These are phyloP conservation scores for Daboia siamensis DNA, from an alignment of 2,113 vertebrate species.

Conservation along the genomic window DNA sequence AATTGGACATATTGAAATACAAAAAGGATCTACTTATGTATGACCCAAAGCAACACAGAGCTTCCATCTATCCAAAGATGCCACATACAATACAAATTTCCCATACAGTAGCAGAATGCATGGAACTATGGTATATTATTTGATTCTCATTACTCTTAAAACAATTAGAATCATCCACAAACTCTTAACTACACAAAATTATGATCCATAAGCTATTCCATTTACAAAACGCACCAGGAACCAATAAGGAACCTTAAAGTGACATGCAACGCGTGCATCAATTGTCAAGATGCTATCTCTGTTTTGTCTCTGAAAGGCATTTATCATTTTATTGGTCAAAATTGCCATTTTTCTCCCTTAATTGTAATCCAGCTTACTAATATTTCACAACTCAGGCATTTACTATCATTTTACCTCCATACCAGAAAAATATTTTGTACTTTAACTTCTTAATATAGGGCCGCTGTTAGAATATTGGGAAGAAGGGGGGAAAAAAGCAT, in stretches of 20 bases:
- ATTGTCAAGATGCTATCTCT: not conserved
- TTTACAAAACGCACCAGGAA: not conserved
- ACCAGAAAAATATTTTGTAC: not conserved
- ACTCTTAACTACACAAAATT: not conserved
- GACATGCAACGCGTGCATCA: not conserved
- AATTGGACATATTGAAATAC: not conserved
- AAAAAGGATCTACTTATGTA: not conserved
- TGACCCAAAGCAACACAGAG: not conserved
- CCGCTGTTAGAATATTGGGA: not conserved
- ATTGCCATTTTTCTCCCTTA: not conserved
- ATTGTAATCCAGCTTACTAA: no score
- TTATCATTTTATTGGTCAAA: not conserved
- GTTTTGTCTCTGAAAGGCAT: not conserved
- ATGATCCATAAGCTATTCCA: not conserved
- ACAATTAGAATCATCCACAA: not conserved
- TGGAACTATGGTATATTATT: not conserved
- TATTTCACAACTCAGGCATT: not conserved
- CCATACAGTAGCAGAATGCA: not conserved
- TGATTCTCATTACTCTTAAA: not conserved
- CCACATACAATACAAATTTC: not conserved
- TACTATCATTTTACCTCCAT: not conserved
- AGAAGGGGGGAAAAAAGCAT: accelerated
- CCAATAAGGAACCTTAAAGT: not conserved
- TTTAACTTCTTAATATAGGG: not conserved
- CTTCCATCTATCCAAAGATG: not conserved